phyloP scores from a whole-genome alignment of 2,888 invertebrate species.

The Diogma glabrata region DNA sequence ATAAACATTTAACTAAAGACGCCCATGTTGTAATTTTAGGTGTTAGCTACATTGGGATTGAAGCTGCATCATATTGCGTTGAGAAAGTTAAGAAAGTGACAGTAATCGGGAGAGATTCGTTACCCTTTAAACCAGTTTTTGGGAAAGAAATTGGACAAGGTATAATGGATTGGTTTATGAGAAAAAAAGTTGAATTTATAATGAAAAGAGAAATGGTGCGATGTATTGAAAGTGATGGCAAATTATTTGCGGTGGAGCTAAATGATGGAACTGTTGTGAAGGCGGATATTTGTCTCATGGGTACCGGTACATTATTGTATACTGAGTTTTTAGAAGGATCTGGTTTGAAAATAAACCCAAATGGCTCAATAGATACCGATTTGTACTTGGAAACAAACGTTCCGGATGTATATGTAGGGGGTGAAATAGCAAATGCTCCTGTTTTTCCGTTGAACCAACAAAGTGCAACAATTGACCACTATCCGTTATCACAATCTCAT shows the following conservation, averaged over 20 bases:
- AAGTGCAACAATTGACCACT: constrained; percentile 73
- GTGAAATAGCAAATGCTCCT: constrained; percentile 86
- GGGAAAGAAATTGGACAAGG: constrained; percentile 67
- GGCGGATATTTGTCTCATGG: constrained; percentile 74
- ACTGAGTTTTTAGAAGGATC: constrained; percentile 72
- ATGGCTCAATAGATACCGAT: constrained; percentile 53
- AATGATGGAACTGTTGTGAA: constrained; percentile 54
- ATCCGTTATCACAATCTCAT: constrained; percentile 84
- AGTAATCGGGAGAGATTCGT: constrained; percentile 59
- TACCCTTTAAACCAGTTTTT: constrained; percentile 64
- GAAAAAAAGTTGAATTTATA: constrained; percentile 65
- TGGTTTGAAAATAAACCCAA: constrained; percentile 50
- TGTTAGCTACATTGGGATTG: constrained; percentile 87
- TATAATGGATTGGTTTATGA: constrained; percentile 58
- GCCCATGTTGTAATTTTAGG: constrained; percentile 78
- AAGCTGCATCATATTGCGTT: constrained; percentile 68
- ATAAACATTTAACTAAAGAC: constrained; percentile 46
- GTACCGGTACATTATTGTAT: constrained; percentile 70
- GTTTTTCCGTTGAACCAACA: constrained; percentile 50
- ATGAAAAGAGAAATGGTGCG: constrained; percentile 51
- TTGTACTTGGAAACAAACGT: constrained; percentile 69
- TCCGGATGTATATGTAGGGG: constrained; percentile 74
- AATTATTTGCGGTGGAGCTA: constrained; percentile 56
- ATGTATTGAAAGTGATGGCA: constrained; percentile 49
- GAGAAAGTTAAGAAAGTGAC: constrained; percentile 69